These are phyloP conservation scores for Trissolcus japonicus DNA, from an alignment of 2,888 invertebrate genomes.

Conservation along the genomic window DNA sequence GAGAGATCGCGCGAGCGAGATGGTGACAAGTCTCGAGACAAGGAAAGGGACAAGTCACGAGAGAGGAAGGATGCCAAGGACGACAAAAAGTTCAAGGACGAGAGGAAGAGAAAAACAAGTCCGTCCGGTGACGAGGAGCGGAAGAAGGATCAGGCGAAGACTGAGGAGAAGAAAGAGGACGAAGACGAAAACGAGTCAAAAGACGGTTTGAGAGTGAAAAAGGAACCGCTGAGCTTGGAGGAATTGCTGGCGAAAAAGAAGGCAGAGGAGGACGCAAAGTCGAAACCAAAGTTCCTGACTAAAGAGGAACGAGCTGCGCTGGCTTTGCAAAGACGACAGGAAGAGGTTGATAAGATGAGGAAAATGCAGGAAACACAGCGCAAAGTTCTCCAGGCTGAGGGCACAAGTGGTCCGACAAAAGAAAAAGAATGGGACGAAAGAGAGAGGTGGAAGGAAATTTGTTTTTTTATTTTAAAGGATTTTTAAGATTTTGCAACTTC, in stretches of 20 bases:
- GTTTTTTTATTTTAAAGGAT: too few species aligned
- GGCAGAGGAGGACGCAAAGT: conserved; percentile 93
- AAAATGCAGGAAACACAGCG: conserved; percentile 83
- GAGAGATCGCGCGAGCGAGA: conserved; percentile 63
- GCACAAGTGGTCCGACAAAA: conserved; percentile 64
- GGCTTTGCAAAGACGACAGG: conserved; percentile 91
- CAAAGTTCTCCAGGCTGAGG: conserved; percentile 57
- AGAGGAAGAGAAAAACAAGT: conserved; percentile 73
- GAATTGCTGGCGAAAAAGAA: conserved; percentile 97
- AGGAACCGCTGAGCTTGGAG: conserved; percentile 95
- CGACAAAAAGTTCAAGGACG: conserved; percentile 66
- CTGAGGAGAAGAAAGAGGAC: conserved; percentile 69
- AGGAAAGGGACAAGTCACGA: conserved; percentile 76
- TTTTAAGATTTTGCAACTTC: too few species aligned
- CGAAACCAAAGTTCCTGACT: conserved; percentile 97
- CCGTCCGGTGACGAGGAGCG: conserved; percentile 75
- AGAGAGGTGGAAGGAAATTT: conserved; percentile 67
- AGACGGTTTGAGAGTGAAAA: conserved; percentile 73
- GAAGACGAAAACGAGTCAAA: conserved; percentile 64
- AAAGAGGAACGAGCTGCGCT: conserved; percentile 95
- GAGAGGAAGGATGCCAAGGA: conserved; percentile 72
- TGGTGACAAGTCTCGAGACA: conserved; percentile 67
- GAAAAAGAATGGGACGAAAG: conserved; percentile 77
- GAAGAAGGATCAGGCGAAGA: conserved; percentile 67
- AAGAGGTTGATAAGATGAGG: conserved; percentile 89